Base-by-base conservation (phyloP, 2,113 vertebrate species). In the Ancistrus triradiatus region DNA sequence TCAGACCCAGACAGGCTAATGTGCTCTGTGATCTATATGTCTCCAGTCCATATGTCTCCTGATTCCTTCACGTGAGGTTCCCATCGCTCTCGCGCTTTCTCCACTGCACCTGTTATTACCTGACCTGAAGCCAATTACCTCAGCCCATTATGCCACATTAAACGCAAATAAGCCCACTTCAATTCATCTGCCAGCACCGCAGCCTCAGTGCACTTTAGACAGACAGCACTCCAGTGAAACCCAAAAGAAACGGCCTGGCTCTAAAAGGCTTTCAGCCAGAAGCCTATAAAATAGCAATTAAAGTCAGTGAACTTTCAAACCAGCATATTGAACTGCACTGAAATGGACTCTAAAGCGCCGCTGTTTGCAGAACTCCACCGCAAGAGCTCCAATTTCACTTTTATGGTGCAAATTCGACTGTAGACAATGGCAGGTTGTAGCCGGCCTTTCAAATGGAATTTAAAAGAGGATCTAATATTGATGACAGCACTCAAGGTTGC, bases 111-210 rank as follows among this genome's bases (percentile, higher is more conserved):
- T 80, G 83, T 85, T 85, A 87, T 81, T 85, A 81, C 81, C 83
- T 84, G 84, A 87, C 87, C 85, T 80, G 77, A 84, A 85, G 79
- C 80, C 81, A 86, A 85, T 90, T 87, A 86, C 80, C 79, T 81
- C 76, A 82, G 74, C 83, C 85, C 83, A 87, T 87, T 88, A 89
- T 81, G 82, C 80, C 80, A 84, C 85, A 88, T 86, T 87, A 87
- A 87, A 87, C 81, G 76, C 78, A 87, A 86, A 87, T 84, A 86
- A 87, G 82, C 77, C 78, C 74, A 76, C 59, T 74, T 75, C 78
- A 85, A 84, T 87, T 86, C 85, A 74, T 84, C 81, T 77, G 77
- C 64, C 74, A 60, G 78, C 64, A 70, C 71, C 76, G 75, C 73
- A 72, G 81, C 50, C 60, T 74, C 73, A 59, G 64, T 72, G 66